Percentiles rank a stretch among this genome's conserved stretches.
Conservation (phyloP, 2,888 invertebrate species). For the Pachymerium ferrugineum region DNA sequence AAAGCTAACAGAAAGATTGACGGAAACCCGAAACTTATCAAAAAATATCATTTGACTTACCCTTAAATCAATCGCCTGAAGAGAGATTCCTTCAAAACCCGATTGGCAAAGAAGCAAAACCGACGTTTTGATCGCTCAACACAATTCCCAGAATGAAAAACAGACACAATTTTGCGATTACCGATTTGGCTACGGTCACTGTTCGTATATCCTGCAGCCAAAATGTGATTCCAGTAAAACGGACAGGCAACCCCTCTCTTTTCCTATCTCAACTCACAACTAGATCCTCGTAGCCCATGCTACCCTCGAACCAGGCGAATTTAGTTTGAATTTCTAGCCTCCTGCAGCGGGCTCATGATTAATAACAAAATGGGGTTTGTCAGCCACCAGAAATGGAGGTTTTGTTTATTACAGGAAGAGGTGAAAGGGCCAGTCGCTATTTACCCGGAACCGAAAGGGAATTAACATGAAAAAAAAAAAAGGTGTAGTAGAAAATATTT, state of each 20-base stretch:
- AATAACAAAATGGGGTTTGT: background rate
- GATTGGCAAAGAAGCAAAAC: too few relatives aligned
- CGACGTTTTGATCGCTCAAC: too few relatives aligned
- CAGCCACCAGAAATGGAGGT: conserved; percentile 3
- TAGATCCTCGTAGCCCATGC: background rate
- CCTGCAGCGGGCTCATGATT: background rate
- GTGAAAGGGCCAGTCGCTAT: background rate
- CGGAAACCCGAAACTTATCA: too few relatives aligned
- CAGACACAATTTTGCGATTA: background rate
- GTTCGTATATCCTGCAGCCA: background rate
- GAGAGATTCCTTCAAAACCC: too few relatives aligned
- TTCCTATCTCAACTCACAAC: background rate
- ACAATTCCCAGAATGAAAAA: too few relatives aligned
- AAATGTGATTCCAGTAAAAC: background rate
- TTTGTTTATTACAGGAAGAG: conserved; percentile 22
- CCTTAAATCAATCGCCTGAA: too few relatives aligned
- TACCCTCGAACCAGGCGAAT: conserved; percentile 11
- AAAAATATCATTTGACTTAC: too few relatives aligned
- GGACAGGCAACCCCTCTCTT: background rate
- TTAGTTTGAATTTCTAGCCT: background rate
- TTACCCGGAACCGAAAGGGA: background rate
- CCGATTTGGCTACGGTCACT: background rate
- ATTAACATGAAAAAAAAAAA: too few relatives aligned
- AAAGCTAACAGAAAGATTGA: too few relatives aligned
- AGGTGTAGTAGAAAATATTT: too few relatives aligned